Conservation (phyloP, 2,888 invertebrate genomes). For the Calameuta pallipes region DNA sequence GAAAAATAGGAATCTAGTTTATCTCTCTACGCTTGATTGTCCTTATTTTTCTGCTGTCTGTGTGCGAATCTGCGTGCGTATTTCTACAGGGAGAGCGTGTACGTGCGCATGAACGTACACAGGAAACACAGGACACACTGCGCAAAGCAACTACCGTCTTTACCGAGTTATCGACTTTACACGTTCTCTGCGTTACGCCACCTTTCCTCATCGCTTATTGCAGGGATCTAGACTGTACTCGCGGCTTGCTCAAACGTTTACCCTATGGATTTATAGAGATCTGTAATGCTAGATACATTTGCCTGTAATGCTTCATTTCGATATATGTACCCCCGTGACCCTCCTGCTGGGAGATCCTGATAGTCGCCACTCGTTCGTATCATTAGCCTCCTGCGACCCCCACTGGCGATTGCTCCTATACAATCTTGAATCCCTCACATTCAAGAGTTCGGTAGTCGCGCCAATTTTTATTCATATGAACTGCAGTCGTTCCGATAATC, state of each 20-base stretch:
- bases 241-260: conserved; percentile 28
- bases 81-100: not conserved
- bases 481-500: not conserved
- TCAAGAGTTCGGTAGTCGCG: not conserved
- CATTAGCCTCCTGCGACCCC: not conserved
- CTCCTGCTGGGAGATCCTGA: not conserved
- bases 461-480: not conserved
- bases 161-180: conserved; percentile 65
- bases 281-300: conserved; percentile 31
- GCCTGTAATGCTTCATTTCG: not conserved
- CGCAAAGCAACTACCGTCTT: conserved; percentile 53
- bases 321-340: not conserved
- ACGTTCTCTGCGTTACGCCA: conserved; percentile 29
- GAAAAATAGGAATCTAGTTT: conserved; percentile 63
- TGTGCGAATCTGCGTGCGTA: not conserved
- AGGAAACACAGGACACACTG: conserved; percentile 1
- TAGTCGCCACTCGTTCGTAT: not conserved
- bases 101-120: conserved; percentile 4
- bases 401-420: not conserved
- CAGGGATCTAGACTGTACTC: conserved; percentile 47
- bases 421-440: not conserved
- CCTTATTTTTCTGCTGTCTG: not conserved
- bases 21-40: conserved; percentile 38
- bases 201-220: conserved; percentile 34
- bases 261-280: conserved; percentile 46